Conservation (phyloP, 2,797 vertebrate species). For the Characodon lateralis region DNA sequence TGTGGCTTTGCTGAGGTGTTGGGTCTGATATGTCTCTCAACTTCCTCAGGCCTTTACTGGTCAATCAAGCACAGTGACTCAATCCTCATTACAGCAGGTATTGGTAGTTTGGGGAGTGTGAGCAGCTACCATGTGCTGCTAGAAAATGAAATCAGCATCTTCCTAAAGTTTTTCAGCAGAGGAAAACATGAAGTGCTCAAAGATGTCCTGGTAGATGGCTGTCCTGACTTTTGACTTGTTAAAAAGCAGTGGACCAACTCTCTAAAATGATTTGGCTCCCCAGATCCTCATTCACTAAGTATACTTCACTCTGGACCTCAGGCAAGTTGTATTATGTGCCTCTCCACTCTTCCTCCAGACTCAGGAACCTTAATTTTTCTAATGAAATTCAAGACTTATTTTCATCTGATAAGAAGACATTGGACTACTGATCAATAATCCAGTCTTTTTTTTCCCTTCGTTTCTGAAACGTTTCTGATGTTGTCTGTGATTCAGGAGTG, state of each 20-base stretch:
- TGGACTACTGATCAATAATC: neutral
- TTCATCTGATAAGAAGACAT: too few relatives aligned
- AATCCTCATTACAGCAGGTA: neutral
- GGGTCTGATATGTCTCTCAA: neutral
- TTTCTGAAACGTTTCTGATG: too few relatives aligned
- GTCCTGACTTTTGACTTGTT: neutral
- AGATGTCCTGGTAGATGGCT: neutral
- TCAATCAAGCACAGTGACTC: neutral
- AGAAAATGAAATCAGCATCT: neutral
- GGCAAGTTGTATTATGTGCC: neutral
- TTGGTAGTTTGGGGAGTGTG: neutral
- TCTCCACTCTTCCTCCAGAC: neutral
- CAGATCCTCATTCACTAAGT: neutral
- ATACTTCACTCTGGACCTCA: neutral
- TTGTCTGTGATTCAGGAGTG: too few relatives aligned
- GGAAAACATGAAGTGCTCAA: neutral
- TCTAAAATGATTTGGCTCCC: neutral
- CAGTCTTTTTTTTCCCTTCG: too few relatives aligned
- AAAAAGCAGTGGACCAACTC: neutral
- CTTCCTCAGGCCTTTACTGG: neutral
- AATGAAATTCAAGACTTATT: neutral
- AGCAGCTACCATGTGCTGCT: neutral
- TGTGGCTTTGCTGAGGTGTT: too few relatives aligned
- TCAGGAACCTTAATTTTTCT: neutral
- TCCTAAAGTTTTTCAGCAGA: neutral